Conservation (phyloP, 2,113 vertebrate genomes). For the Phalacrocorax brasilianus region DNA sequence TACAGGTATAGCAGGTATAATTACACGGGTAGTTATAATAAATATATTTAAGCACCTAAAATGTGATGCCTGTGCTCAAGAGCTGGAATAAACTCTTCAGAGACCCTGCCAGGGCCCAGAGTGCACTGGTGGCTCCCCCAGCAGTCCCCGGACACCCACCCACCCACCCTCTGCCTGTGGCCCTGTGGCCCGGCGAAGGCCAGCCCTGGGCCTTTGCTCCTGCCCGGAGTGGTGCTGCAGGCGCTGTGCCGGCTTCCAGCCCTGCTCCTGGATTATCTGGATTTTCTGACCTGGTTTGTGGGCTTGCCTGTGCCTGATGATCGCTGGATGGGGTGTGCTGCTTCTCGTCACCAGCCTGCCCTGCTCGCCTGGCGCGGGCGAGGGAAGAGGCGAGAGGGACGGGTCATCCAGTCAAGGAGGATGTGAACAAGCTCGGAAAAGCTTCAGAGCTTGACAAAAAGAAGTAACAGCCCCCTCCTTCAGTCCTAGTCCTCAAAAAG, state of each 20-base stretch:
- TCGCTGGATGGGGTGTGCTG: rapidly evolving
- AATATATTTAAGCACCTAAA: background rate
- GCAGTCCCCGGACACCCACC: too few relatives aligned
- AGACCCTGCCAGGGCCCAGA: background rate
- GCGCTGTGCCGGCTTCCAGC: background rate
- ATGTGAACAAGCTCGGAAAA: background rate
- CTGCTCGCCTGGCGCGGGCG: rapidly evolving
- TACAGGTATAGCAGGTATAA: background rate
- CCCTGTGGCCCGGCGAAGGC: background rate
- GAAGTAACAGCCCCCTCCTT: background rate
- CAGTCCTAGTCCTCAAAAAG: background rate
- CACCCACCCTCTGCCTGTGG: too few relatives aligned
- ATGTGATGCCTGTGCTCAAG: background rate
- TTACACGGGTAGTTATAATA: background rate
- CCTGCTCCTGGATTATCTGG: background rate
- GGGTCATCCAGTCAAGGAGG: background rate
- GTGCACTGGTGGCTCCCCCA: too few relatives aligned
- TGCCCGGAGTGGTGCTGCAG: background rate
- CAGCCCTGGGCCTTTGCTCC: background rate
- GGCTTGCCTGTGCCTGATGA: background rate
- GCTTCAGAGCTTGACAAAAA: background rate
- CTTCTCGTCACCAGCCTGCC: too few relatives aligned
- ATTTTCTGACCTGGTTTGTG: too few relatives aligned
- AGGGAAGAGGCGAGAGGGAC: background rate
- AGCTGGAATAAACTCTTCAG: background rate